Percentiles rank a stretch among this genome's conserved stretches.
These are phyloP conservation scores for Rhagium mordax DNA, from an alignment of 2,888 invertebrate genomes.

Conservation along the genomic window DNA sequence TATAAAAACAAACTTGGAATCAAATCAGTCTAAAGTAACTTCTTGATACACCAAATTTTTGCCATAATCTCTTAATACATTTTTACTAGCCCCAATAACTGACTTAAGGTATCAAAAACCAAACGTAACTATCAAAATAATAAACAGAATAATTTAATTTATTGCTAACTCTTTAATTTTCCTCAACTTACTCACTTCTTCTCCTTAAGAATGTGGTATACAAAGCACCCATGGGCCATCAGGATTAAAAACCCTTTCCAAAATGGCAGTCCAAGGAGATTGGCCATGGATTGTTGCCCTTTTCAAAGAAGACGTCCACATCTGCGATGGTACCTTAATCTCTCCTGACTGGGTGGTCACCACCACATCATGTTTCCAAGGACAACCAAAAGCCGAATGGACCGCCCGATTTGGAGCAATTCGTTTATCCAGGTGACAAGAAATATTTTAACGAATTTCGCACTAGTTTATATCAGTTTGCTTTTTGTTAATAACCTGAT, in stretches of 20 bases:
- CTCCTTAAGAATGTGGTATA: conserved; percentile 64
- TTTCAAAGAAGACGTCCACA: conserved; percentile 87
- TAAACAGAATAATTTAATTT: too few species aligned
- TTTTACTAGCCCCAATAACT: too few species aligned
- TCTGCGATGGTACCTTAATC: conserved; percentile 90
- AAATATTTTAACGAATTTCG: too few species aligned
- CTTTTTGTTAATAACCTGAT: not conserved
- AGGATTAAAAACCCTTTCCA: conserved; percentile 71
- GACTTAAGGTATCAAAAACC: too few species aligned
- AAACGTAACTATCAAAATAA: too few species aligned
- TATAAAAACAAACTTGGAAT: too few species aligned
- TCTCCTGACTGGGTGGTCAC: conserved; percentile 89
- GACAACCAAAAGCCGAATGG: conserved; percentile 92
- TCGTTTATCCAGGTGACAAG: conserved; percentile 73
- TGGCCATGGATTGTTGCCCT: conserved; percentile 95
- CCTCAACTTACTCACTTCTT: too few species aligned
- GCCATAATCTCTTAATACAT: too few species aligned
- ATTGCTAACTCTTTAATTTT: too few species aligned
- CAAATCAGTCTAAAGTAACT: too few species aligned
- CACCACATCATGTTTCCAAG: conserved; percentile 88
- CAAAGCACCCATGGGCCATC: conserved; percentile 62
- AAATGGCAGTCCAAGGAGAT: conserved; percentile 85
- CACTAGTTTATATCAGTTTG: not conserved
- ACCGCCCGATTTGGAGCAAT: conserved; percentile 84
- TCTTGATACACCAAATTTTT: too few species aligned